Evolutionary conservation across 2,113 vertebrate genomes (phyloP), one percentile per base, ranked within the genome.

Genomic region (Tursiops truncatus): DNA sequence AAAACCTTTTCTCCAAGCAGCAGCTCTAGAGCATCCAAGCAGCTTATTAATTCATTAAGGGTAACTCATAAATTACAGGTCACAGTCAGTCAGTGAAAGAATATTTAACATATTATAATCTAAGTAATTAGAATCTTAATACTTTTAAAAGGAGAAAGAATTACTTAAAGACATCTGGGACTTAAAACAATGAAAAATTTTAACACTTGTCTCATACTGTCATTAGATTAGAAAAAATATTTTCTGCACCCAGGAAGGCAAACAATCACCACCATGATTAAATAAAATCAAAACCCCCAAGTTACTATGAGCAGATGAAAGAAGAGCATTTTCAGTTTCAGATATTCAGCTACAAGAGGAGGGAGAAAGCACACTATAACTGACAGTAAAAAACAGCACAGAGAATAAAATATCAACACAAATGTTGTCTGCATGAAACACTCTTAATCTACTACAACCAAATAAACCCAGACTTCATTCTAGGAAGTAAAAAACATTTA

Each of bases 41-140:
- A 87, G 70, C 67, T 86, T 81, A 68, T 53, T 96, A 89, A 89
- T 63, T 94, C 67, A 33, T n/a, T n/a, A 71, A 62, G 15, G 26
- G 53, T 74, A 94, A 79, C 12, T 90, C 38, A 60, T 58, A 70
- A 89, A 87, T 73, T 53, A 53, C 0, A 94, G 36, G 41, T 89
- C 38, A 81, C 63, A 84, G 21, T 58, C 20, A 67, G 58, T 47
- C 41, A 28, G 67, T 38, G 60, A 83, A 96, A 63, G 53, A 71
- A 53, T 89, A 95, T 3, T 94, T 92, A 95, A 96, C 44, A 77
- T 65, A 84, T n/a, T 58, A 77, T 38, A 58, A 90, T 63, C 17
- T 79, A 96, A 62, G 21, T 77, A 96, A 84, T 91, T 91, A 94
- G 41, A 96, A 38, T 93, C 47, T 47, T 93, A 50, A 87, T 38